Conservation (phyloP, 2,888 invertebrate genomes). For the Drosophila niveifrons region DNA sequence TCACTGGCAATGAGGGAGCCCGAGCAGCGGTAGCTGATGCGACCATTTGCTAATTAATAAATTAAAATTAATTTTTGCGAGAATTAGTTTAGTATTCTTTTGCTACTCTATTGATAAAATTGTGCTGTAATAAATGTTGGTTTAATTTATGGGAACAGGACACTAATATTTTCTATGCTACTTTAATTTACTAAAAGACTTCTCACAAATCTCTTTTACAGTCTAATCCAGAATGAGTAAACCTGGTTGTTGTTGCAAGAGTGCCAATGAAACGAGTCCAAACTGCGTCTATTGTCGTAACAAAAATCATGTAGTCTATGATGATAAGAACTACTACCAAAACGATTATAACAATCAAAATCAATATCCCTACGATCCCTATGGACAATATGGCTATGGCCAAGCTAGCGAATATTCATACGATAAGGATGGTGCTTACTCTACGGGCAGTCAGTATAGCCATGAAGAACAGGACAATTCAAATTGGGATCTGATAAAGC, state of each 20-base stretch:
- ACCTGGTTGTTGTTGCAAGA: conserved; percentile 46
- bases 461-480: conserved; percentile 29
- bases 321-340: neutral
- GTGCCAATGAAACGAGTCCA: conserved; percentile 7
- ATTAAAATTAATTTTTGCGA: neutral
- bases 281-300: conserved; percentile 25
- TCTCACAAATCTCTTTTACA: conserved; percentile 9
- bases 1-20: conserved; percentile 87
- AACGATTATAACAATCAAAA: neutral
- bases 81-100: too few relatives aligned
- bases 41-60: conserved; percentile 65
- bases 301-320: neutral
- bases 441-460: neutral
- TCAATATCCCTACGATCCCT: neutral
- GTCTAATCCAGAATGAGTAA: conserved; percentile 31
- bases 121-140: too few relatives aligned
- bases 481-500: conserved; percentile 63
- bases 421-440: neutral
- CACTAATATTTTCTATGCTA: neutral
- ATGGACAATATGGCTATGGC: neutral
- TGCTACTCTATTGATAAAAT: too few relatives aligned
- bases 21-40: conserved; percentile 84
- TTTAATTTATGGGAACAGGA: too few relatives aligned
- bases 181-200: neutral
- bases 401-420: conserved; percentile 10